phyloP scores from a whole-genome alignment of 2,113 vertebrate species.

The Ammodytes dubius region DNA sequence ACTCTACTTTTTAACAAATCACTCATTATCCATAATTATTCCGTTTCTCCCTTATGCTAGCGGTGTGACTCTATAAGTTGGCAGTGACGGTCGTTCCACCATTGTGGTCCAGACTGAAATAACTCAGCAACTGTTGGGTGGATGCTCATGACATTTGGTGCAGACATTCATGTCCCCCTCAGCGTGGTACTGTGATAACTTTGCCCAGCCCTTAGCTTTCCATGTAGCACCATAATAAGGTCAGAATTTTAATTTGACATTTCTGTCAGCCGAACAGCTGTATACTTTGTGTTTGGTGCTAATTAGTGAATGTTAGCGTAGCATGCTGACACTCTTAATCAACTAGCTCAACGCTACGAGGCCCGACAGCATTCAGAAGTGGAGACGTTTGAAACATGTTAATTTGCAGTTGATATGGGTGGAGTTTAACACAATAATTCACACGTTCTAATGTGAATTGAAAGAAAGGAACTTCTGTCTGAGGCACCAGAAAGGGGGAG shows the following conservation, averaged over 20 bases:
- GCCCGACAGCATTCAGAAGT: no score
- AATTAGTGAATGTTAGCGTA: background rate
- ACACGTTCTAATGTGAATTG: no score
- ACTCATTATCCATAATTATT: background rate
- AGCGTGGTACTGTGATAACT: background rate
- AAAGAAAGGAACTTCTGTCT: no score
- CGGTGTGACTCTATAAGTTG: background rate
- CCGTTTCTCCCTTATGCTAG: no score
- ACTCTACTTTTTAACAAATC: background rate
- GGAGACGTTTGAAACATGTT: no score
- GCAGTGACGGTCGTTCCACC: background rate
- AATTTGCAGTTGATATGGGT: no score
- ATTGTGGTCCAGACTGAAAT: background rate
- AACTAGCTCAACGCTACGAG: no score
- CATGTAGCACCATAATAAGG: background rate
- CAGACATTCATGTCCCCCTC: background rate
- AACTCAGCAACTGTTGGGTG: background rate
- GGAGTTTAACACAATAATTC: no score
- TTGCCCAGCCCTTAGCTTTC: background rate
- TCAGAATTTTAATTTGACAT: background rate
- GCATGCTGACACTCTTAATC: no score
- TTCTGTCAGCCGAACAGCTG: background rate
- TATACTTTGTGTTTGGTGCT: background rate
- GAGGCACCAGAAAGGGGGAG: no score
- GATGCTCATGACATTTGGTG: background rate